Base-by-base conservation (phyloP, 2,888 invertebrate genomes). In the Graphium colonna region DNA sequence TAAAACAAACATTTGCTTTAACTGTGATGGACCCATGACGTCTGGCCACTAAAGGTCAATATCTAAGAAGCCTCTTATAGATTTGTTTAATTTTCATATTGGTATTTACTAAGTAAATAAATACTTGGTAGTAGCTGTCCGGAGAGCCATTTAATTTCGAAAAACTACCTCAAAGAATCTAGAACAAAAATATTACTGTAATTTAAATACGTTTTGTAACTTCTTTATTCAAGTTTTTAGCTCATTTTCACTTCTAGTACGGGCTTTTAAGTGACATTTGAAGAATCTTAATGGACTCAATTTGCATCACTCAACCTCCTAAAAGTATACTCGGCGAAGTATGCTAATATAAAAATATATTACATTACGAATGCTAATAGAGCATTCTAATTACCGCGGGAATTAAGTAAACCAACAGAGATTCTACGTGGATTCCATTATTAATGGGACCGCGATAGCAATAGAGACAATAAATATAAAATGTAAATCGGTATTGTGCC, bases 211-310 rank as follows among this genome's bases (percentile, higher is more conserved):
- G 44, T 54, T 50, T 54, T 36, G 41, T 52, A 38, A 38, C 42
- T 52, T 48, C 49, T 54, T 54, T 49, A 54, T 45, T 45, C 38
- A 44, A 49, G 40, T 45, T 54, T 21, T 49, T 44, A 54, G 44
- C 49, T 54, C 54, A 54, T 54, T 54, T 54, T 54, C 49, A 39
- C 16, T 50, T 49, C 49, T 33, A 54, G 54, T 21, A 41, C 49
- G 49, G 49, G 33, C 54, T 54, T 50, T 49, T 50, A 49, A 45
- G 45, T 54, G 49, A 54, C 54, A 54, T 49, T 54, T 54, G 49
- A 45, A 45, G 54, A 54, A 54, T 54, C 44, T 54, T 54, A 54
- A 54, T 54, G 49, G 54, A 54, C 49, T 54, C 13, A 49, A 54
- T 54, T 54, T 54, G 54, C 54, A 54, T 54, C 54, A 49, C 40